Evolutionary conservation across 30 jellyfish, hydroid and myxozoan species (phyloP).

Genomic region (Pelagia noctiluca): DNA sequence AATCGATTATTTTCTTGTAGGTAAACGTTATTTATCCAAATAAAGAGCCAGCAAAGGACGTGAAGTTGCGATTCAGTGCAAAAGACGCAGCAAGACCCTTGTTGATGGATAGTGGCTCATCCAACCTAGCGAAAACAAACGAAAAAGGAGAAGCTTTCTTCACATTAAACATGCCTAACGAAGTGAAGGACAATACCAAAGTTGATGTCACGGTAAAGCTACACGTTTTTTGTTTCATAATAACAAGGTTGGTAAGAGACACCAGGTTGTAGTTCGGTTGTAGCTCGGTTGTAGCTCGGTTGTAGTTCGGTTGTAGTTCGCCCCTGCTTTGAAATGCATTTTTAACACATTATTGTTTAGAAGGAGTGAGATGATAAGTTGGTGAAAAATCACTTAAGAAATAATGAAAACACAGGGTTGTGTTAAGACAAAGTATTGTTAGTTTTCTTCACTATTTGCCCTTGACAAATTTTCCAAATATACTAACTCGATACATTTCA

Average conservation of each 20-base stretch:
- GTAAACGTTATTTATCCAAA: constrained; percentile 49
- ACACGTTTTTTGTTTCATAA: background rate
- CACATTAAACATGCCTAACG: constrained; percentile 30
- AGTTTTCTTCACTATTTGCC: too few relatives aligned
- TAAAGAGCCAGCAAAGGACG: constrained; percentile 25
- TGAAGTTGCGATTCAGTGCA: constrained; percentile 13
- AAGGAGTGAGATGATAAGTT: background rate
- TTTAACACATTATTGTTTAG: too few relatives aligned
- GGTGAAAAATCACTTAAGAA: background rate
- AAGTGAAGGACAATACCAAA: background rate
- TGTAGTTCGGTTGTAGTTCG: background rate
- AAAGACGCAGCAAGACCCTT: constrained; percentile 1
- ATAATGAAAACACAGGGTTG: too few relatives aligned
- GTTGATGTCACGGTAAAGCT: background rate
- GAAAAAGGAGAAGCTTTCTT: constrained; percentile 48
- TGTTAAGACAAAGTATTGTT: too few relatives aligned
- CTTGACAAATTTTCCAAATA: too few relatives aligned
- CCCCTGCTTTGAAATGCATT: background rate
- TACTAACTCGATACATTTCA: too few relatives aligned
- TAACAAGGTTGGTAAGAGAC: background rate
- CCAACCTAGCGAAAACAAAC: constrained; percentile 31
- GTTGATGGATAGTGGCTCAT: background rate
- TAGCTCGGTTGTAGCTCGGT: background rate
- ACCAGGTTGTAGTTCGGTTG: too few relatives aligned
- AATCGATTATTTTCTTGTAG: background rate